These are phyloP conservation scores for Anguilla megastoma DNA, from an alignment of 2,797 vertebrate genomes.

Conservation along the genomic window DNA sequence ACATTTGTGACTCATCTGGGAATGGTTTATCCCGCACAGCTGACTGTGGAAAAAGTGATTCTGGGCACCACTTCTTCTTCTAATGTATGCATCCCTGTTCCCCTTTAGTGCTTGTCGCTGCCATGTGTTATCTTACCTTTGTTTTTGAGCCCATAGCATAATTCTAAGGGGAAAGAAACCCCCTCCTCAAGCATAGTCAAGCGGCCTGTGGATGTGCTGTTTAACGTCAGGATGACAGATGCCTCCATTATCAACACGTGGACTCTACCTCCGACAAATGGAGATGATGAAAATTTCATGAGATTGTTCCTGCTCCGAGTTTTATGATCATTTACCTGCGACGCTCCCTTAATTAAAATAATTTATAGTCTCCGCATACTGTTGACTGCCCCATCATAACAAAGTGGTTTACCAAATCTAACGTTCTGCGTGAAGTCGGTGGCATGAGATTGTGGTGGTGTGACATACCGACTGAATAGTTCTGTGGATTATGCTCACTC, in stretches of 20 bases:
- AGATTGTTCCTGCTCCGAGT: constrained; percentile 6
- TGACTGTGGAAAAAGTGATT: background rate
- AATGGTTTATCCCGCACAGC: background rate
- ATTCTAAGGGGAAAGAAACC: constrained; percentile 26
- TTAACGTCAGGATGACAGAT: constrained; percentile 37
- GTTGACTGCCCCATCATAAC: background rate
- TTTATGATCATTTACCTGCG: constrained; percentile 22
- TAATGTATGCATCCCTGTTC: constrained; percentile 1
- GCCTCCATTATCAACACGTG: constrained; percentile 31
- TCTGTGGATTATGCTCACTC: background rate
- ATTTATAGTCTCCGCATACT: background rate
- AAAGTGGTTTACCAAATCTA: background rate
- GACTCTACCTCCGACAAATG: constrained; percentile 24
- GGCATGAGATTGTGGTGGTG: background rate
- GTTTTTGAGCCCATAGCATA: constrained; percentile 37
- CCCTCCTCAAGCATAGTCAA: constrained; percentile 14
- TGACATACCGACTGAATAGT: background rate
- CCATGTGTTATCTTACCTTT: constrained; percentile 30
- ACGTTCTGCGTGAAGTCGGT: background rate
- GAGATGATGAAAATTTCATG: constrained; percentile 26
- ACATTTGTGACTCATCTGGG: background rate
- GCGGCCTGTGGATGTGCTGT: constrained; percentile 30
- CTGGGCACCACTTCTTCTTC: background rate
- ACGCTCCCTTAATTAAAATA: constrained; percentile 27
- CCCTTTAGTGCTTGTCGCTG: constrained; percentile 9